phyloP scores from a whole-genome alignment of 2,888 invertebrate genomes.

The Oxystoma pomonae region DNA sequence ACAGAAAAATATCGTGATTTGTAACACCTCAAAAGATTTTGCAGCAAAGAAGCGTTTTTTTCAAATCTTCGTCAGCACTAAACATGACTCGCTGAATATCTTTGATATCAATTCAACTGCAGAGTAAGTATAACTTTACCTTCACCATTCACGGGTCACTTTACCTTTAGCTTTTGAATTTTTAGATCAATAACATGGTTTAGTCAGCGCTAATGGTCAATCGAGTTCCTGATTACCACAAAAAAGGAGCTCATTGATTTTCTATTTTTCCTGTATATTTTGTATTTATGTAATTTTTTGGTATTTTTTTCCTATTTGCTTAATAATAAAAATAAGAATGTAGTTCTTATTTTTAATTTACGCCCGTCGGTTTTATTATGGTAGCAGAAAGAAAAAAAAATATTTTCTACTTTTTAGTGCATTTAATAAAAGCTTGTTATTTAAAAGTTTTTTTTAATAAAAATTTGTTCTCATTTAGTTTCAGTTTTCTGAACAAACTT shows the following conservation, averaged over 20 bases:
- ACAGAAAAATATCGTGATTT: not conserved
- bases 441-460: too few species aligned
- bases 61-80: not conserved
- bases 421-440: too few species aligned
- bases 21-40: not conserved
- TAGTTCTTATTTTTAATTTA: too few species aligned
- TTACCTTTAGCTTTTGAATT: not conserved
- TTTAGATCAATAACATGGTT: not conserved
- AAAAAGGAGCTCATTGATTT: not conserved
- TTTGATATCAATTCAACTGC: not conserved
- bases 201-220: not conserved
- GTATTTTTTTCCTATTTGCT: not conserved
- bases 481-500: too few species aligned
- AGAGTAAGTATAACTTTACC: too few species aligned
- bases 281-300: not conserved
- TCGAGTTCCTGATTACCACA: not conserved
- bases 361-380: too few species aligned
- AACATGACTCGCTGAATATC: not conserved
- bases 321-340: not conserved
- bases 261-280: not conserved
- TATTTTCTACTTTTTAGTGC: constrained; percentile 1
- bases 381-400: too few species aligned
- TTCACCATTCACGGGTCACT: not conserved
- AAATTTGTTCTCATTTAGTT: too few species aligned
- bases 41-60: not conserved